Evolutionary conservation across 2,797 vertebrate species (phyloP).

Genomic region (Myripristis jacobus): DNA sequence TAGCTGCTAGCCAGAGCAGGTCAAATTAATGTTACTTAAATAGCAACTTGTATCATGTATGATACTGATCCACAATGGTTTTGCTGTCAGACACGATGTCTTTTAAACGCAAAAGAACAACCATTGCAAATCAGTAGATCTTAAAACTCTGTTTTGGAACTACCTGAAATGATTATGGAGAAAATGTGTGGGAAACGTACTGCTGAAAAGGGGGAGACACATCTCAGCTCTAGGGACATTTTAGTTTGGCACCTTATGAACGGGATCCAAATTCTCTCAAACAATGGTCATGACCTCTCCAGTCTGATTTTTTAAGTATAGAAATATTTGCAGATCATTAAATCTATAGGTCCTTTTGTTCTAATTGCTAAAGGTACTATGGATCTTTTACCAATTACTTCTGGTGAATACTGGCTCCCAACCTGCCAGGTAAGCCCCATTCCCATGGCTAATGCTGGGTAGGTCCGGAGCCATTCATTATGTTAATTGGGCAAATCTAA

Average conservation of each 20-base stretch:
- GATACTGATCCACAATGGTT: too few relatives aligned
- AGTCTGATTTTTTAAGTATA: constrained; percentile 18
- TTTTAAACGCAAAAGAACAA: background rate
- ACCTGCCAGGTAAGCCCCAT: constrained; percentile 34
- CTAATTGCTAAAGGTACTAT: constrained; percentile 16
- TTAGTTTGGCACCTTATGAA: constrained; percentile 26
- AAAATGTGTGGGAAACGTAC: constrained; percentile 5
- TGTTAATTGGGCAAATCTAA: constrained; percentile 21
- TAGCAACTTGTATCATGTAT: background rate
- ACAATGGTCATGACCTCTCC: constrained; percentile 15
- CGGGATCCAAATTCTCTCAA: constrained; percentile 26
- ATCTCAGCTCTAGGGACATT: constrained; percentile 12
- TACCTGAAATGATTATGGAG: background rate
- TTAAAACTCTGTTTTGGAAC: background rate
- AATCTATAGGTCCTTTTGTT: constrained; percentile 21
- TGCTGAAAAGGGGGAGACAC: constrained; percentile 7
- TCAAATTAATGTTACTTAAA: constrained; percentile 34
- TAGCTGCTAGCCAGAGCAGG: constrained; percentile 46
- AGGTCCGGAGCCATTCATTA: constrained; percentile 9
- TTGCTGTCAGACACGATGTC: too few relatives aligned
- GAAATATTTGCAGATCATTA: constrained; percentile 24
- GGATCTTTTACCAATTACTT: background rate
- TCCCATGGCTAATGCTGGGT: background rate
- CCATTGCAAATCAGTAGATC: constrained; percentile 10
- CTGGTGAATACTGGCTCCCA: constrained; percentile 40